These are phyloP conservation scores for Erannis defoliaria DNA, from an alignment of 2,888 invertebrate genomes.

Conservation along the genomic window DNA sequence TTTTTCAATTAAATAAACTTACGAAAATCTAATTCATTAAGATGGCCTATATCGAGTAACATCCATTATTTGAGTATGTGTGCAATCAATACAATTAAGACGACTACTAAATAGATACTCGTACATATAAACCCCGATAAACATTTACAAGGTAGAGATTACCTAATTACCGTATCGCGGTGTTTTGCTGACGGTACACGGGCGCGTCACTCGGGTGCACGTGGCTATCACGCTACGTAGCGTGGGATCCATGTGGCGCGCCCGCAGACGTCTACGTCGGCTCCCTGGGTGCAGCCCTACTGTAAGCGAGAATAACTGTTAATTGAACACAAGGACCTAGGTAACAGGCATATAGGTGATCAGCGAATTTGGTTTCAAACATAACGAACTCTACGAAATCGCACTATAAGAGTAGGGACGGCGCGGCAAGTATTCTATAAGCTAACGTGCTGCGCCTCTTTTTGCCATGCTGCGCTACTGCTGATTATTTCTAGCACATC, in stretches of 20 bases:
- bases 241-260: conserved; percentile 52
- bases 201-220: conserved; percentile 39
- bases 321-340: background rate
- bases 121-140: conserved; percentile 6
- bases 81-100: background rate
- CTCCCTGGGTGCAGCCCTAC: conserved; percentile 29
- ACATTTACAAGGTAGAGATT: conserved; percentile 8
- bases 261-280: conserved; percentile 17
- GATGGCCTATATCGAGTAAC: background rate
- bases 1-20: no score
- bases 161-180: conserved; percentile 19
- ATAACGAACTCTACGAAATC: no score
- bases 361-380: no score
- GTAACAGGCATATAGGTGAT: no score
- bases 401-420: no score
- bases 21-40: no score
- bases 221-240: conserved; percentile 54
- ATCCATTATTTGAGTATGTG: no score
- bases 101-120: background rate
- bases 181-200: conserved; percentile 44
- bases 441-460: no score
- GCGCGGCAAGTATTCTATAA: no score
- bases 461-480: no score
- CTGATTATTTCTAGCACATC: no score
- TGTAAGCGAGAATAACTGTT: conserved; percentile 28